Conservation (phyloP, 2,888 invertebrate genomes). For the Nesidiocoris tenuis region DNA sequence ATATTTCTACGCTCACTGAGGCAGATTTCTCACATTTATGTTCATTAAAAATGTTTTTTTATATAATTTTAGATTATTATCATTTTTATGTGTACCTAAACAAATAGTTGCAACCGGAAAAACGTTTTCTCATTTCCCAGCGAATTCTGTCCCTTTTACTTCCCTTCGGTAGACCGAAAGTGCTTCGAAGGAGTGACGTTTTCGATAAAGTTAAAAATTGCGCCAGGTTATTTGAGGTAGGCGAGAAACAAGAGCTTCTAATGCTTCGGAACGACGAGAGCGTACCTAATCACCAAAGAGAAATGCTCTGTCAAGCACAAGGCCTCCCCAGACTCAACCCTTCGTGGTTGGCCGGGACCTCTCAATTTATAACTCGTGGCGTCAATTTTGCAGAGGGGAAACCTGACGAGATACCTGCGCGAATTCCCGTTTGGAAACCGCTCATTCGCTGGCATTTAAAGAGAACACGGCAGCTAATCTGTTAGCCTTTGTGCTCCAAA, state of each 20-base stretch:
- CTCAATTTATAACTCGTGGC: slow-evolving; percentile 5
- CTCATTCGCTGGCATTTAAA: too few species aligned
- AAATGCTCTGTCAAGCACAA: slow-evolving; percentile 20
- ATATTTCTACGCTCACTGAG: too few species aligned
- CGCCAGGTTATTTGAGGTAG: slow-evolving; percentile 18
- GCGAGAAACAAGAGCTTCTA: neutral
- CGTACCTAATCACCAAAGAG: slow-evolving; percentile 26
- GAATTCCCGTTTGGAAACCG: neutral
- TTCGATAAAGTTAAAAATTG: slow-evolving; percentile 5
- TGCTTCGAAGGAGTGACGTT: neutral
- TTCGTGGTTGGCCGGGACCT: neutral
- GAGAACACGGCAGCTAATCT: too few species aligned
- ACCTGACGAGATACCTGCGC: neutral
- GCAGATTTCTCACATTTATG: too few species aligned
- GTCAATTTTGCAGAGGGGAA: neutral
- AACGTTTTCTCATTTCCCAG: too few species aligned
- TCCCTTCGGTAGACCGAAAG: too few species aligned
- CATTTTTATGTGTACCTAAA: too few species aligned
- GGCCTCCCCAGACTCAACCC: neutral
- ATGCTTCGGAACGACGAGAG: slow-evolving; percentile 1
- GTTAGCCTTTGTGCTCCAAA: too few species aligned
- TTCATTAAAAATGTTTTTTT: too few species aligned
- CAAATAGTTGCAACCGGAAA: too few species aligned
- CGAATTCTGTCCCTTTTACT: too few species aligned
- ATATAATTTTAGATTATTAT: too few species aligned